A percentile compares a stretch with the other conserved stretches of the same genome.
Conservation (phyloP, 2,888 invertebrate genomes). For the Spodoptera picta region DNA sequence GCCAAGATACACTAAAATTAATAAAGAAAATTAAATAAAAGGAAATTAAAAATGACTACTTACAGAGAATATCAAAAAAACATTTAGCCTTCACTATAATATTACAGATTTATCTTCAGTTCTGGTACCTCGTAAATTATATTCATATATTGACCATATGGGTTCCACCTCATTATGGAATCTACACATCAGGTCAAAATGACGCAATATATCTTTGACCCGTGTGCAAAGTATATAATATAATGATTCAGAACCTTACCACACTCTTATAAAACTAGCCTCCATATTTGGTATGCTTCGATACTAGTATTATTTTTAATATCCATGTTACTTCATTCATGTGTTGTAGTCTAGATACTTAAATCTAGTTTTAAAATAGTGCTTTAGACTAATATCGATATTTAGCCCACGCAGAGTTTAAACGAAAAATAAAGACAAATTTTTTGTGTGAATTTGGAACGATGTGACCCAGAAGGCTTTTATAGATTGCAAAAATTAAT, state of each 20-base stretch:
- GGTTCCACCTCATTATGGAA: constrained; percentile 9
- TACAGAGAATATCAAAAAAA: too few relatives aligned
- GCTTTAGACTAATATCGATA: background rate
- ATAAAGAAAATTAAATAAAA: too few relatives aligned
- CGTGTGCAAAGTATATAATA: constrained; percentile 46
- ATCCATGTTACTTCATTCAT: constrained; percentile 33
- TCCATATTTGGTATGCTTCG: constrained; percentile 24
- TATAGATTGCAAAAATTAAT: too few relatives aligned
- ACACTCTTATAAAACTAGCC: constrained; percentile 27
- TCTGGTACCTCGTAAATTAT: too few relatives aligned
- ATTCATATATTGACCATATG: constrained; percentile 3
- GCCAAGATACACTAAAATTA: too few relatives aligned
- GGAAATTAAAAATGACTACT: too few relatives aligned
- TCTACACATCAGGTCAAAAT: constrained; percentile 26
- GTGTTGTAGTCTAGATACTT: constrained; percentile 18
- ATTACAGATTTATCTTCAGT: background rate
- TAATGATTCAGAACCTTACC: constrained; percentile 46
- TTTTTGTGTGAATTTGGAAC: too few relatives aligned
- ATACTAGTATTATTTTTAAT: constrained; percentile 27
- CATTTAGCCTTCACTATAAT: too few relatives aligned
- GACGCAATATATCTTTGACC: constrained; percentile 39
- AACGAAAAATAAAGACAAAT: too few relatives aligned
- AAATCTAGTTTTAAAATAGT: constrained; percentile 2
- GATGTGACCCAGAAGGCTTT: too few relatives aligned
- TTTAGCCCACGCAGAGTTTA: constrained; percentile 1